Conservation (phyloP, 2,797 vertebrate species). For the Rhabdomys pumilio region DNA sequence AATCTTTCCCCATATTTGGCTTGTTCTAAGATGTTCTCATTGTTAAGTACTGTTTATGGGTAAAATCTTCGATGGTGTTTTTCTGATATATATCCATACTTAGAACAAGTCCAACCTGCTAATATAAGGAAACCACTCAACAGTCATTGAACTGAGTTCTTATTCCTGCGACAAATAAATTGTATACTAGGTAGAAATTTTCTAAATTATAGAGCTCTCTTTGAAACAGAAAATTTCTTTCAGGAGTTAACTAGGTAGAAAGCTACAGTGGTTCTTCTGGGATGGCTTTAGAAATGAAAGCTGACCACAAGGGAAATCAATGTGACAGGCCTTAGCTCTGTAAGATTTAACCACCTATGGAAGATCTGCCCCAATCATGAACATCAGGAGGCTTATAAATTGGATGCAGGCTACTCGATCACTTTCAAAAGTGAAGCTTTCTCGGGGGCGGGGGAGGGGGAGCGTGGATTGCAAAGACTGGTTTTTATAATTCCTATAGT, state of each 20-base stretch:
- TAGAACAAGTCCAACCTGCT: constrained; percentile 54
- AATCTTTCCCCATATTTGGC: constrained; percentile 39
- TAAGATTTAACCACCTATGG: constrained; percentile 81
- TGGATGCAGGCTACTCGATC: constrained; percentile 71
- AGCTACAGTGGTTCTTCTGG: constrained; percentile 71
- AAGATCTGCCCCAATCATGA: constrained; percentile 73
- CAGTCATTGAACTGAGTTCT: constrained; percentile 72
- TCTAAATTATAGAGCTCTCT: constrained; percentile 75
- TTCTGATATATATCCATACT: constrained; percentile 20
- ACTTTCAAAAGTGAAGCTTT: constrained; percentile 78
- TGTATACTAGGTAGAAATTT: constrained; percentile 61
- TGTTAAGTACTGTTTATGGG: constrained; percentile 26
- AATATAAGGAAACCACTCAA: constrained; percentile 70
- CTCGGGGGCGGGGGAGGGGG: constrained; percentile 27
- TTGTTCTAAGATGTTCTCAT: constrained; percentile 51
- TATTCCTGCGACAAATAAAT: constrained; percentile 76
- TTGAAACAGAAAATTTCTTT: constrained; percentile 80
- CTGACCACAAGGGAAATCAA: constrained; percentile 71
- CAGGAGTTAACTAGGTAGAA: constrained; percentile 79
- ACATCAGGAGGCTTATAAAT: constrained; percentile 77
- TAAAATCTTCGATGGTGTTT: constrained; percentile 14
- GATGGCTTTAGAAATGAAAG: constrained; percentile 79
- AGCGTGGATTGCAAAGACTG: constrained; percentile 59
- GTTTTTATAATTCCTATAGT: constrained; percentile 78
- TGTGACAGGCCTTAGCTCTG: constrained; percentile 63